These are phyloP conservation scores for Delichon dasypus DNA, from an alignment of 2,797 vertebrate genomes.

Conservation along the genomic window DNA sequence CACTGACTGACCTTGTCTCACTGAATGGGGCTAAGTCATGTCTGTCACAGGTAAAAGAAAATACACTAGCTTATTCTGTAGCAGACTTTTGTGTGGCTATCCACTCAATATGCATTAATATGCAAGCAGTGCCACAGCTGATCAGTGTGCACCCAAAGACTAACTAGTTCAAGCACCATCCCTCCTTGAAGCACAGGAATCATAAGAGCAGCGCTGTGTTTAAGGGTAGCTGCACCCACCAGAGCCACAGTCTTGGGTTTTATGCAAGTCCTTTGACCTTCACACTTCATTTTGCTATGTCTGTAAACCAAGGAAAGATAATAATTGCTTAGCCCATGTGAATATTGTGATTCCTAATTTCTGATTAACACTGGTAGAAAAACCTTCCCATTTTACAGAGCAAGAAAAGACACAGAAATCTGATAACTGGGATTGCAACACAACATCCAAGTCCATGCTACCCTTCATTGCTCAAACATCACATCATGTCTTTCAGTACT, in stretches of 20 bases:
- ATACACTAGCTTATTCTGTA: background rate
- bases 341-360: conserved; percentile 7
- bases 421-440: background rate
- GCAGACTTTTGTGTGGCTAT: background rate
- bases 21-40: background rate
- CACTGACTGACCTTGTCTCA: background rate
- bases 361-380: background rate
- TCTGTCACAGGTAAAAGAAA: background rate
- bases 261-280: background rate
- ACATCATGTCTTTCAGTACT: background rate
- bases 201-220: background rate
- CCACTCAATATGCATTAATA: background rate
- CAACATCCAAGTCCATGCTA: background rate
- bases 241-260: background rate
- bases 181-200: background rate
- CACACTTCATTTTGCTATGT: conserved; percentile 16
- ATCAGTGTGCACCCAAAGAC: background rate
- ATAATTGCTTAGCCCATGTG: background rate
- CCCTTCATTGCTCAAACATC: background rate
- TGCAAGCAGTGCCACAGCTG: background rate
- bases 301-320: conserved; percentile 1
- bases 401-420: background rate
- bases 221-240: background rate
- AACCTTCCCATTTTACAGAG: background rate
- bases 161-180: background rate